These are phyloP conservation scores for Microchrysa polita DNA, from an alignment of 2,888 invertebrate genomes.

Conservation along the genomic window DNA sequence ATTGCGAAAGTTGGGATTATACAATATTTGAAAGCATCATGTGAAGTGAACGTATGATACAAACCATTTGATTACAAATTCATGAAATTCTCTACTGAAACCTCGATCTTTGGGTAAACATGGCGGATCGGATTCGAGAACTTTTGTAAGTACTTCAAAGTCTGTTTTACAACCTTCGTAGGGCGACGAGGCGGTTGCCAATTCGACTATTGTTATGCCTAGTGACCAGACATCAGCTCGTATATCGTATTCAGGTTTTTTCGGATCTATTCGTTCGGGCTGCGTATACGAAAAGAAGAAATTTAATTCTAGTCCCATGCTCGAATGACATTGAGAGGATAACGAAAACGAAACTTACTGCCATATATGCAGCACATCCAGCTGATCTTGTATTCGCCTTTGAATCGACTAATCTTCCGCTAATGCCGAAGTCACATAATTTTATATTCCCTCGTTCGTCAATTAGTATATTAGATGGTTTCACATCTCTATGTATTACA, in stretches of 20 bases:
- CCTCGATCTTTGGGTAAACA: conserved; percentile 78
- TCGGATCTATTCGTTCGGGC: conserved; percentile 97
- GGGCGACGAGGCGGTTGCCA: conserved; percentile 96
- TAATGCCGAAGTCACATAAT: conserved; percentile 99
- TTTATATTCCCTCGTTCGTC: conserved; percentile 96
- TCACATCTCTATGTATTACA: conserved; percentile 97
- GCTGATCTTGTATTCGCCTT: conserved; percentile 97
- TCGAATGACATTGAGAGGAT: too few relatives aligned
- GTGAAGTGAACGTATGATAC: conserved; percentile 53
- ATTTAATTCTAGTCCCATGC: too few relatives aligned
- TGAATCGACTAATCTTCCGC: conserved; percentile 96
- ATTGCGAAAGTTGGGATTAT: not conserved
- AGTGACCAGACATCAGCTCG: conserved; percentile 99
- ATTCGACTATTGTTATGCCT: conserved; percentile 94
- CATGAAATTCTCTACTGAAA: conserved; percentile 87
- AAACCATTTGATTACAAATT: conserved; percentile 91
- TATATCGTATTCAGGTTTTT: conserved; percentile 96
- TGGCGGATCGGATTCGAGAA: conserved; percentile 90
- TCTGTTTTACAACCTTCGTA: conserved; percentile 95
- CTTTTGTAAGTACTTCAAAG: conserved; percentile 95
- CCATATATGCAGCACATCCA: conserved; percentile 99
- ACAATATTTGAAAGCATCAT: not conserved
- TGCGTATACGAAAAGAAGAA: conserved; percentile 60
- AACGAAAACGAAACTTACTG: conserved; percentile 78
- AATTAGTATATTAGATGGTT: conserved; percentile 97